Percentiles rank a stretch among this genome's conserved stretches.
These are phyloP conservation scores for Anarrhichthys ocellatus DNA, from an alignment of 2,113 vertebrate species.

Conservation along the genomic window DNA sequence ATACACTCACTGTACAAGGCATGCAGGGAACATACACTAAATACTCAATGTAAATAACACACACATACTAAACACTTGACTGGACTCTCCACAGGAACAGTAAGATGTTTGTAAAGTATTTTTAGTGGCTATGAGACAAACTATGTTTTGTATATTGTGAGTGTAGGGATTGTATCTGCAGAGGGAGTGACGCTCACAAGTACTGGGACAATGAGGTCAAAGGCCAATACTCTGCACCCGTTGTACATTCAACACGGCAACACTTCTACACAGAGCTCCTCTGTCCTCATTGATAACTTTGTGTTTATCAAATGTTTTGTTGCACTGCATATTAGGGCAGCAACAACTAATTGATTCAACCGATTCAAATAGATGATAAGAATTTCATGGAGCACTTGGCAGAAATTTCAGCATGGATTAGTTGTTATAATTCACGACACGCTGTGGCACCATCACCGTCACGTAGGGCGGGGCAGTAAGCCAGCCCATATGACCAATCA, in stretches of 20 bases:
- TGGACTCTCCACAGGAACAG: constrained; percentile 44
- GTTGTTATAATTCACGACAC: background rate
- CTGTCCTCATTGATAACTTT: background rate
- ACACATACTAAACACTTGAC: constrained; percentile 43
- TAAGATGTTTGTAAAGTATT: constrained; percentile 73
- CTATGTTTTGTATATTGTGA: constrained; percentile 79
- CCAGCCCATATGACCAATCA: background rate
- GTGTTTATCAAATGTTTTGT: too few relatives aligned
- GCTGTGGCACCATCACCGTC: too few relatives aligned
- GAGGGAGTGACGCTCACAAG: constrained; percentile 5
- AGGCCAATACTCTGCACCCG: constrained; percentile 12
- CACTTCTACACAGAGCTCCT: background rate
- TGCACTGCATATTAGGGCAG: too few relatives aligned
- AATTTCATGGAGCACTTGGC: too few relatives aligned
- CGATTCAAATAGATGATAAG: too few relatives aligned
- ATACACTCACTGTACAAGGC: constrained; percentile 40
- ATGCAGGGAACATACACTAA: constrained; percentile 46
- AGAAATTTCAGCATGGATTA: background rate
- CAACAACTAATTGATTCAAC: too few relatives aligned
- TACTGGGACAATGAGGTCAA: constrained; percentile 42
- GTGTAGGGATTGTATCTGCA: constrained; percentile 67
- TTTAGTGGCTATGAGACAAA: constrained; percentile 71
- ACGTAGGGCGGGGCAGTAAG: background rate
- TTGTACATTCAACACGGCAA: background rate
- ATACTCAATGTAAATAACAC: constrained; percentile 52